Evolutionary conservation across 2,113 vertebrate species (phyloP).

Genomic region (Salvelinus namaycush): DNA sequence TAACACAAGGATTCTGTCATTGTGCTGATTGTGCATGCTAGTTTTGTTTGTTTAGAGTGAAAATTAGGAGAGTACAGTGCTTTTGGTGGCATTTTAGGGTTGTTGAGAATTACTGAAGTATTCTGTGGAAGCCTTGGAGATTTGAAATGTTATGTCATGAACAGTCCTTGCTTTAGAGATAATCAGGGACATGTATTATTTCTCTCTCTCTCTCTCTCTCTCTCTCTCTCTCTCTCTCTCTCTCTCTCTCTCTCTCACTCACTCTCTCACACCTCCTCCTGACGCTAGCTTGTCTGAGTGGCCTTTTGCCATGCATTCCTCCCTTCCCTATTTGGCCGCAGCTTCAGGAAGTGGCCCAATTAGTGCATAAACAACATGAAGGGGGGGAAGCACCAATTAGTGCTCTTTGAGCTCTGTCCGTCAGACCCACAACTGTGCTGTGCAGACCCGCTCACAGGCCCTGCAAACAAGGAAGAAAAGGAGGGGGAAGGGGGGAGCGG

Average conservation of each 20-base stretch:
- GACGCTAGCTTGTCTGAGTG: slow-evolving; percentile 74
- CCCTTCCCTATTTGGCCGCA: slow-evolving; percentile 77
- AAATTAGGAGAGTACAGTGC: too few species aligned
- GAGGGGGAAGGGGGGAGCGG: background rate
- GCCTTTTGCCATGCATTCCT: slow-evolving; percentile 77
- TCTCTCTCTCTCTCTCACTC: slow-evolving; percentile 34
- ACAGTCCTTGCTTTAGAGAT: background rate
- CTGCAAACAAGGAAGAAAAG: slow-evolving; percentile 15
- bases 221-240: slow-evolving; percentile 42
- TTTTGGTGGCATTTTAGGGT: too few species aligned
- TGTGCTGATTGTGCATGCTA: too few species aligned
- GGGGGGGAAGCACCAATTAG: slow-evolving; percentile 77
- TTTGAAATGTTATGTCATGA: slow-evolving; percentile 15
- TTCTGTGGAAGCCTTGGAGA: background rate
- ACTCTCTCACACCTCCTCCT: slow-evolving; percentile 36
- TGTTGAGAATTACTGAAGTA: too few species aligned
- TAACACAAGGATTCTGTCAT: too few species aligned
- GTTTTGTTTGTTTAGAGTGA: too few species aligned
- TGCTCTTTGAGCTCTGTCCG: slow-evolving; percentile 50
- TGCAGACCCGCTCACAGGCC: slow-evolving; percentile 25
- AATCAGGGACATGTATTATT: background rate
- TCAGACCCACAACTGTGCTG: slow-evolving; percentile 12
- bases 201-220: slow-evolving; percentile 38
- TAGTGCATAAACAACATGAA: slow-evolving; percentile 81
- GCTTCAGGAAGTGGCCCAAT: slow-evolving; percentile 87